phyloP scores from a whole-genome alignment of 2,113 vertebrate genomes.

The Naja naja region DNA sequence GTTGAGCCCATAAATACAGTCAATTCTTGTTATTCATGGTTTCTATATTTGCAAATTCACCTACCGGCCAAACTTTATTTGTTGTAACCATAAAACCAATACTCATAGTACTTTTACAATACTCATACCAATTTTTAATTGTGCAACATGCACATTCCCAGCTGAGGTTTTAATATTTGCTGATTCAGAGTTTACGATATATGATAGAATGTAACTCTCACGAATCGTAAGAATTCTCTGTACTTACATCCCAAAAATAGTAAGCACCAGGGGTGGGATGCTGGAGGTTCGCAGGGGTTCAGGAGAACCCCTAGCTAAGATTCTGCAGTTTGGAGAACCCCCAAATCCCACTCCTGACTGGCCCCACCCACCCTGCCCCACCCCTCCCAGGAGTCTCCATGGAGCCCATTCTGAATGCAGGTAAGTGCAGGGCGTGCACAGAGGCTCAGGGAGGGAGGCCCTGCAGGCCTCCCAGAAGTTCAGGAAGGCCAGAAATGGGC shows the following conservation, averaged over 20 bases:
- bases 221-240: not conserved
- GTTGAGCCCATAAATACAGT: not conserved
- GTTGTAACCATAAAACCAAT: not conserved
- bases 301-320: too few species aligned
- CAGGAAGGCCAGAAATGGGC: too few species aligned
- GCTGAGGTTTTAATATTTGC: not conserved
- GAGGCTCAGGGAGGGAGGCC: too few species aligned
- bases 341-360: too few species aligned
- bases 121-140: not conserved
- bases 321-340: too few species aligned
- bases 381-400: too few species aligned
- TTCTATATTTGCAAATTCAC: not conserved
- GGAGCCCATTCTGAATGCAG: too few species aligned
- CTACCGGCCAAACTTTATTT: not conserved
- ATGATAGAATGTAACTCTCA: not conserved
- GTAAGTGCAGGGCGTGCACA: too few species aligned
- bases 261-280: not conserved
- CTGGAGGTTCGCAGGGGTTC: too few species aligned
- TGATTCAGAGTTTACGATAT: not conserved
- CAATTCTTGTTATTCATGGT: not conserved
- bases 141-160: not conserved
- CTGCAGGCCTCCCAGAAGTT: too few species aligned
- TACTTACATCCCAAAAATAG: not conserved
- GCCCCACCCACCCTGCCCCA: too few species aligned
- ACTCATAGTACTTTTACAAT: not conserved